Evolutionary conservation across 2,113 vertebrate species (phyloP).

Genomic region (Dasyurus viverrinus): DNA sequence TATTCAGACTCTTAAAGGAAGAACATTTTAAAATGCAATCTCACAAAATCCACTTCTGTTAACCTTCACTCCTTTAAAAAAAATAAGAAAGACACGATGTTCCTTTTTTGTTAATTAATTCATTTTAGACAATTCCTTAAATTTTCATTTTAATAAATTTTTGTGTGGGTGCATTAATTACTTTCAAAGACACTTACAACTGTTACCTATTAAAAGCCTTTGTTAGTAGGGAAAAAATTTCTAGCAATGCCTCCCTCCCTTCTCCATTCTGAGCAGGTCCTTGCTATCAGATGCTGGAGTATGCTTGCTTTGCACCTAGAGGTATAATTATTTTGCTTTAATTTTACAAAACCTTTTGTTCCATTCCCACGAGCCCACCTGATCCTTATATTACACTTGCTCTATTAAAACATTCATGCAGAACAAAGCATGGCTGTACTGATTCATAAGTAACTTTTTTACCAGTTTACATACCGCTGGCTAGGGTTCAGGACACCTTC

Average conservation of each 20-base stretch:
- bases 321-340: slow-evolving; percentile 91
- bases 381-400: slow-evolving; percentile 89
- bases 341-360: slow-evolving; percentile 91
- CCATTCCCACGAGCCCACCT: slow-evolving; percentile 89
- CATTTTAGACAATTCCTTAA: slow-evolving; percentile 84
- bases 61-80: slow-evolving; percentile 76
- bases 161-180: slow-evolving; percentile 81
- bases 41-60: slow-evolving; percentile 75
- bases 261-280: slow-evolving; percentile 83
- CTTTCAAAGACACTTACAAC: slow-evolving; percentile 78
- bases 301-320: slow-evolving; percentile 87
- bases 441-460: slow-evolving; percentile 87
- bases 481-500: slow-evolving; percentile 77
- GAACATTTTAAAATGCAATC: slow-evolving; percentile 70
- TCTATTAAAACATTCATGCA: slow-evolving; percentile 90
- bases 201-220: slow-evolving; percentile 76
- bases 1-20: slow-evolving; percentile 71
- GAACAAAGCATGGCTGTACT: slow-evolving; percentile 89
- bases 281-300: slow-evolving; percentile 85
- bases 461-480: slow-evolving; percentile 76
- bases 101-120: slow-evolving; percentile 83
- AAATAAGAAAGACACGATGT: slow-evolving; percentile 79
- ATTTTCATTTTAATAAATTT: slow-evolving; percentile 84
- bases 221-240: slow-evolving; percentile 65
- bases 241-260: slow-evolving; percentile 73